Evolutionary conservation across 2,113 vertebrate species (phyloP).

Genomic region (Ceyx melanurus): DNA sequence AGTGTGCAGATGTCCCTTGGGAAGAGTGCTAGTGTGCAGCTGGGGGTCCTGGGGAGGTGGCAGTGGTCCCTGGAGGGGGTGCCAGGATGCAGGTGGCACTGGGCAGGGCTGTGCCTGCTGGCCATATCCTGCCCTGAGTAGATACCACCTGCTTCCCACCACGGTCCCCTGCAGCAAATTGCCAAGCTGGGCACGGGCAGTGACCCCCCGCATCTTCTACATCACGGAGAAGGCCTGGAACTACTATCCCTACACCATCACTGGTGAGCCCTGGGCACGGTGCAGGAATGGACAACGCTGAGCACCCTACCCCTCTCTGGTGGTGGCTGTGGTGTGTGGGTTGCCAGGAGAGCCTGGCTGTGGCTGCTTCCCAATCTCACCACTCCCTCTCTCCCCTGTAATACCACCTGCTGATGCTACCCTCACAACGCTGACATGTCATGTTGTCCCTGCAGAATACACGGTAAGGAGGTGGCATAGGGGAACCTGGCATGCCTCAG

Average conservation of each 20-base stretch:
- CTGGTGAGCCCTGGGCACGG: constrained; percentile 47
- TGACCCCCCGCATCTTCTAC: constrained; percentile 79
- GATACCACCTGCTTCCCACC: no score
- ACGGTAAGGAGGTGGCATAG: constrained; percentile 44
- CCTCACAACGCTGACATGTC: not conserved
- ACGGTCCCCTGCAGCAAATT: constrained; percentile 62
- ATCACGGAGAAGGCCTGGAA: constrained; percentile 81
- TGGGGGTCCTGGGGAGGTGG: not conserved
- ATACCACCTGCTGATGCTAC: not conserved
- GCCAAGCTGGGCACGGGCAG: constrained; percentile 75
- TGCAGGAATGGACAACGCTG: accelerated
- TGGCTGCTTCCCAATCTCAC: not conserved
- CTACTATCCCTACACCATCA: constrained; percentile 81
- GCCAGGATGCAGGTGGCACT: not conserved
- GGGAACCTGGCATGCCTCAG: not conserved
- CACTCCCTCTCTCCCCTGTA: not conserved
- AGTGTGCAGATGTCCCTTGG: no score
- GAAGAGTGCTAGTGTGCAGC: not conserved
- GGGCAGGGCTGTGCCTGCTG: not conserved
- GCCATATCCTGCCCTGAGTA: not conserved
- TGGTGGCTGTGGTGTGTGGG: accelerated
- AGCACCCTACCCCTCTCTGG: not conserved
- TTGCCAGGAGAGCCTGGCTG: accelerated
- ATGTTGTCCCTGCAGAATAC: constrained; percentile 39
- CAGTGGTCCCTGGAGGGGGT: not conserved